Evolutionary conservation across 2,888 invertebrate genomes (phyloP).

Genomic region (Eupithecia inturbata): DNA sequence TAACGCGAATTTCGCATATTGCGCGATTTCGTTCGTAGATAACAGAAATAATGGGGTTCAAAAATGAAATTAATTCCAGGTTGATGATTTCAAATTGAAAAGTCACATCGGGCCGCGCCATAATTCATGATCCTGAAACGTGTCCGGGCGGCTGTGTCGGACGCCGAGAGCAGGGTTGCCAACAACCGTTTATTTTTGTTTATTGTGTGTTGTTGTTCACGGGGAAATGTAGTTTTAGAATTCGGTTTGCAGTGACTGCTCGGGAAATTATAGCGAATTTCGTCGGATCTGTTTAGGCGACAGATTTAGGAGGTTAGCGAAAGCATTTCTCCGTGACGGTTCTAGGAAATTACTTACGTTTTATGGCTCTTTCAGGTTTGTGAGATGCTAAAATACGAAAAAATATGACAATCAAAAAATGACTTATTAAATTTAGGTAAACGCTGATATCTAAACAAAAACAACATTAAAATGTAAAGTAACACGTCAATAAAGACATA

Average conservation of each 20-base stretch:
- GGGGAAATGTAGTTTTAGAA: constrained; percentile 47
- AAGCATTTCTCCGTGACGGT: constrained; percentile 4
- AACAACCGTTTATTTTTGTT: constrained; percentile 58
- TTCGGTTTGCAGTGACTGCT: constrained; percentile 40
- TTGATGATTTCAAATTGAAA: constrained; percentile 85
- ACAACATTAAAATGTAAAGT: too few relatives aligned
- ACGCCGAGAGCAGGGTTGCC: constrained; percentile 73
- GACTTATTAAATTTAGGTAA: too few relatives aligned
- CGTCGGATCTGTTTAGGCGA: constrained; percentile 29
- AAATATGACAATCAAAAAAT: background rate
- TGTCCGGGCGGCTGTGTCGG: constrained; percentile 81
- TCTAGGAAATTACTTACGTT: background rate
- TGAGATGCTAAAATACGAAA: background rate
- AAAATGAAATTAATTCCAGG: constrained; percentile 85
- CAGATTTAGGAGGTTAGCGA: constrained; percentile 22
- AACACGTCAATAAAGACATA: too few relatives aligned
- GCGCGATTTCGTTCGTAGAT: constrained; percentile 79
- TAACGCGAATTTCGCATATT: constrained; percentile 81
- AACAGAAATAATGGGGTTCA: constrained; percentile 84
- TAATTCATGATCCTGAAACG: constrained; percentile 84
- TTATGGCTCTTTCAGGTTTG: background rate
- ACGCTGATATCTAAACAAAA: too few relatives aligned
- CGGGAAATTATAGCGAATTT: constrained; percentile 36
- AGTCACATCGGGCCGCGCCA: constrained; percentile 84
- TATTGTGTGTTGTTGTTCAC: constrained; percentile 48